phyloP scores from a whole-genome alignment of 2,888 invertebrate genomes.

The Meteorus colon region DNA sequence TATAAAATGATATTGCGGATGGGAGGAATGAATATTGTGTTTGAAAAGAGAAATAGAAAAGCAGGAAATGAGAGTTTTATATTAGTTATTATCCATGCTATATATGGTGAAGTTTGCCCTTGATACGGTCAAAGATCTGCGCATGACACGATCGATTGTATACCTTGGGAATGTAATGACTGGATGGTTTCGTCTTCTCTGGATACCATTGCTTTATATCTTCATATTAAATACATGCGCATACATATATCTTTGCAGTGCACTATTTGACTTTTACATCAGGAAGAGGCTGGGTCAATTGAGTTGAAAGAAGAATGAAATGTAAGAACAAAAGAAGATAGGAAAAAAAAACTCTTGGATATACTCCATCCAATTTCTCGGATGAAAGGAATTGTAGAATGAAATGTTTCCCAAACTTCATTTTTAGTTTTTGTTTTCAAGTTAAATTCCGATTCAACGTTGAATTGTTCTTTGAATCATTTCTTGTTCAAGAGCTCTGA shows the following conservation, averaged over 20 bases:
- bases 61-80: neutral
- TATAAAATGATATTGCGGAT: neutral
- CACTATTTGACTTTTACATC: neutral
- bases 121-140: conserved; percentile 42
- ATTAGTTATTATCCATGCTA: neutral
- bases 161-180: conserved; percentile 50
- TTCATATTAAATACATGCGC: neutral
- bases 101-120: conserved; percentile 17
- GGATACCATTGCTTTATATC: neutral
- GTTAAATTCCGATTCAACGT: neutral
- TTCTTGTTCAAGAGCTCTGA: too few relatives aligned
- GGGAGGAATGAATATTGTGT: neutral
- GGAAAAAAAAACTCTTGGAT: neutral
- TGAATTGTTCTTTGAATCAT: too few relatives aligned
- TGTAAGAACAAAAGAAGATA: neutral
- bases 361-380: neutral
- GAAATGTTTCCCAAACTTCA: neutral
- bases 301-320: neutral
- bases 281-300: neutral
- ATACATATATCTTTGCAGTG: neutral
- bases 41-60: conserved; percentile 3
- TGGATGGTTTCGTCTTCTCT: conserved; percentile 25
- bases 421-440: neutral
- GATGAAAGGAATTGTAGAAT: neutral
- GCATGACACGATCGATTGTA: conserved; percentile 52